Conservation (phyloP, 2,113 vertebrate species). For the Corvus moneduloides region DNA sequence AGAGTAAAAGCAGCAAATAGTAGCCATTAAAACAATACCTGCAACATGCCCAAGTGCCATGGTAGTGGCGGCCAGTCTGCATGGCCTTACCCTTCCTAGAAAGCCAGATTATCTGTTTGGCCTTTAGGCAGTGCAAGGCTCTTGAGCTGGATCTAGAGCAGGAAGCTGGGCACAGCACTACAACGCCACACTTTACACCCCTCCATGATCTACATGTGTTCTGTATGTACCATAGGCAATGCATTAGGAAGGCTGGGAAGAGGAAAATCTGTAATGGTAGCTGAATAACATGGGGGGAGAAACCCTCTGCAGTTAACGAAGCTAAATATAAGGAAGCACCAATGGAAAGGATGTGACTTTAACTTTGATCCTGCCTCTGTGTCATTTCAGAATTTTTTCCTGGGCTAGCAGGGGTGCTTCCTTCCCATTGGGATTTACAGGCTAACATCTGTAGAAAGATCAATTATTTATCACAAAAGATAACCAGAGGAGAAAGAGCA, state of each 20-base stretch:
- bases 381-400: not conserved
- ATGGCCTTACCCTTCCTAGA: not conserved
- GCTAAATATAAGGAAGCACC: not conserved
- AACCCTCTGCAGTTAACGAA: not conserved
- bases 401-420: not conserved
- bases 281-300: rapidly evolving
- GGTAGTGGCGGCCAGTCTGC: not conserved
- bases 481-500: not conserved
- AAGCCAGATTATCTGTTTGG: not conserved
- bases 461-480: not conserved
- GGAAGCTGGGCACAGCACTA: not conserved
- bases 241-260: not conserved
- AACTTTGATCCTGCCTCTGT: not conserved
- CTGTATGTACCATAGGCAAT: not conserved
- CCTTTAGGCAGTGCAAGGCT: not conserved
- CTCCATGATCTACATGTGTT: not conserved
- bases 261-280: not conserved
- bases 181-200: not conserved
- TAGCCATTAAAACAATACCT: not conserved
- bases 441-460: not conserved
- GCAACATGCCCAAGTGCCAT: not conserved
- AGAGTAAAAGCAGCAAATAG: not conserved
- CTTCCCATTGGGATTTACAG: not conserved
- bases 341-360: not conserved
- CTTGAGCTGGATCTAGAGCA: not conserved